Base-by-base conservation (phyloP, 2,888 invertebrate genomes). In the Limenitis camilla region DNA sequence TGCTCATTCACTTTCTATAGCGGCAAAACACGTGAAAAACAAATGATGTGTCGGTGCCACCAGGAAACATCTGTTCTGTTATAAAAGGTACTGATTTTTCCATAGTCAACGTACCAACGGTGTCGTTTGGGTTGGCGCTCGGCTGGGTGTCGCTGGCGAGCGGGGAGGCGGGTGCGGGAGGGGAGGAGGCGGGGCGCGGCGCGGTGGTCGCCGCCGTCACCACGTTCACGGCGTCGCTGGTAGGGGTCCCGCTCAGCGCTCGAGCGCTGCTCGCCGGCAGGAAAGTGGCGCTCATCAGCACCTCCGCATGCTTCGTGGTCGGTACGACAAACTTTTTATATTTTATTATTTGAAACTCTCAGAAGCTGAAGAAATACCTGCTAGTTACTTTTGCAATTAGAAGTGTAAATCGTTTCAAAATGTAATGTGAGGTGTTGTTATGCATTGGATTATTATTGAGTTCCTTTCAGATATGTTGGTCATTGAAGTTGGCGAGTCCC, bases 111-210 rank as follows among this genome's bases (percentile, higher is more conserved):
- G 67, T 81, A 33, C 81, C 81, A 4, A 70, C 76, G 5, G 55
- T 78, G 32, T 81, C 81, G 33, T 78, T 79, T 51, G 81, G 81
- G 0, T 63, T 81, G 62, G 75, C 78, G 9, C 64, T 79, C 64
- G 81, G 81, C 40, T 81, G 81, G 81, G 77, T 81, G 56, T 80
- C 81, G 6, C 67, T 81, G 53, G 74, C 70, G 40, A 78, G 74
- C 55, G 81, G 78, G 1, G 76, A 64, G 62, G 52, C 58, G 11
- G 59, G 33, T 6, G 49, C n/a, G 33, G 45, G 11, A 51, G 39
- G 66, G 65, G 53, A 69, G 69, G 53, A 69, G 69, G 55, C 61
- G 55, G 27, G 74, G 67, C 11, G 60, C 58, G 54, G 69, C 69
- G 41, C 72, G 64, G 59, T 66, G 44, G 59, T 77, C 59, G 61